Evolutionary conservation across 2,888 invertebrate genomes (phyloP).

Genomic region (Raillietiella orientalis): DNA sequence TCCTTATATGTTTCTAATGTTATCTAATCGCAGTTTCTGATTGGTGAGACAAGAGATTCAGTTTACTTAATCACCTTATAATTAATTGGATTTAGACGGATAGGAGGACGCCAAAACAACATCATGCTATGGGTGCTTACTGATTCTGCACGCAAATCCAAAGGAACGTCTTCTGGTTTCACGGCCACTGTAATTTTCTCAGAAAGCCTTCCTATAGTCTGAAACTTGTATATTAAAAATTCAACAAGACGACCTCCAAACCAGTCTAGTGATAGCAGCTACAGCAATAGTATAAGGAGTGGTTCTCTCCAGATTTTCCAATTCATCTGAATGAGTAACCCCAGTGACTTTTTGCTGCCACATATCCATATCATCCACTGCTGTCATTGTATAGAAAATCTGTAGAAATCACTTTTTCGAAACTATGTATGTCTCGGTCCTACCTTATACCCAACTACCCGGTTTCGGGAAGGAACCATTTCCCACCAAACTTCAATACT

Average conservation of each 20-base stretch:
- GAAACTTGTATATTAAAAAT: conserved; percentile 1
- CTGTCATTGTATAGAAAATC: conserved; percentile 71
- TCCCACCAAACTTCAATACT: conserved; percentile 84
- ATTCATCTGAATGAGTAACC: conserved; percentile 57
- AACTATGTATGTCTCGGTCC: conserved; percentile 4
- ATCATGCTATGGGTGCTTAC: conserved; percentile 82
- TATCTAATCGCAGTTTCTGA: conserved; percentile 6
- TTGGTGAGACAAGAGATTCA: neutral
- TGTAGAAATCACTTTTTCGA: conserved; percentile 7
- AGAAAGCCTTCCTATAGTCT: conserved; percentile 37
- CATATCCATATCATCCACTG: conserved; percentile 65
- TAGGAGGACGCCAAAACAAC: conserved; percentile 60
- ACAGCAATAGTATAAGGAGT: conserved; percentile 72
- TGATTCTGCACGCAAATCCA: conserved; percentile 54
- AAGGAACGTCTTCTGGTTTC: conserved; percentile 69
- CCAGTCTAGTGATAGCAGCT: conserved; percentile 39
- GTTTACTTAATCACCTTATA: conserved; percentile 22
- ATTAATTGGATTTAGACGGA: conserved; percentile 51
- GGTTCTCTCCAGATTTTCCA: conserved; percentile 59
- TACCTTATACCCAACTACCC: conserved; percentile 42
- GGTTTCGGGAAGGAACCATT: conserved; percentile 46
- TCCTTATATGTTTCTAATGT: conserved; percentile 74
- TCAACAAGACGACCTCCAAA: conserved; percentile 5
- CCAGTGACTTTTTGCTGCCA: conserved; percentile 62
- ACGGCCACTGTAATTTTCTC: conserved; percentile 66